Base-by-base conservation (phyloP, 1,140 invertebrate genomes). In the Rhagoletis zephyria region DNA sequence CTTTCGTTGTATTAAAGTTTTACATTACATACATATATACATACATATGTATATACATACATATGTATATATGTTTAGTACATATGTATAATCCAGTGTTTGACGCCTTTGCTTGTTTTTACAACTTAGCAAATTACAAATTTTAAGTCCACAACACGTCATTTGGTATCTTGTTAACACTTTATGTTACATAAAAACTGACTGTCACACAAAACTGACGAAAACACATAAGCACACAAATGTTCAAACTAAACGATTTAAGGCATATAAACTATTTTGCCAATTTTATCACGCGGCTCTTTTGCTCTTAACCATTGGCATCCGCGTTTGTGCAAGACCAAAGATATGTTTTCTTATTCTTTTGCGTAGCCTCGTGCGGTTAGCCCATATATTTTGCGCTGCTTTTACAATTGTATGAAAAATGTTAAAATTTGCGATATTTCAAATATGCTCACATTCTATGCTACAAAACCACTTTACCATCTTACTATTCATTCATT, bases 111-210 rank as follows among this genome's bases (percentile, higher is more conserved):
- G 10, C 14, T 74, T 40, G 5, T 74, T 74, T 74, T 74, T 74
- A 74, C 45, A 48, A 40, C 14, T 42, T 14, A 74, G 67, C 48
- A 85, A 85, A 85, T 85, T 85, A 85, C 81, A 56, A 85, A 59
- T 85, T 85, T 85, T 85, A 59, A 85, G 51, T 85, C 81, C 59
- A 85, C 81, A 85, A 85, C 81, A 85, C 81, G 51, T 85, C 19
- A 60, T 85, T 85, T 85, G 81, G 81, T 51, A 85, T 85, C 81
- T 85, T 85, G 81, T 85, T 85, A 85, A 85, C 81, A 60, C 51
- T 85, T 85, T 85, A 61, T 85, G n/a, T 42, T 45, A n/a, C 40
- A 45, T 45, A 74, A 45, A 74, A 48, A 40, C 67, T 16, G 45
- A 74, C 42, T n/a, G 42, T 0, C 14, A n/a, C 42, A 74, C 67